Evolutionary conservation across 2,888 invertebrate species (phyloP).

Genomic region (Dysmachus trigonus): DNA sequence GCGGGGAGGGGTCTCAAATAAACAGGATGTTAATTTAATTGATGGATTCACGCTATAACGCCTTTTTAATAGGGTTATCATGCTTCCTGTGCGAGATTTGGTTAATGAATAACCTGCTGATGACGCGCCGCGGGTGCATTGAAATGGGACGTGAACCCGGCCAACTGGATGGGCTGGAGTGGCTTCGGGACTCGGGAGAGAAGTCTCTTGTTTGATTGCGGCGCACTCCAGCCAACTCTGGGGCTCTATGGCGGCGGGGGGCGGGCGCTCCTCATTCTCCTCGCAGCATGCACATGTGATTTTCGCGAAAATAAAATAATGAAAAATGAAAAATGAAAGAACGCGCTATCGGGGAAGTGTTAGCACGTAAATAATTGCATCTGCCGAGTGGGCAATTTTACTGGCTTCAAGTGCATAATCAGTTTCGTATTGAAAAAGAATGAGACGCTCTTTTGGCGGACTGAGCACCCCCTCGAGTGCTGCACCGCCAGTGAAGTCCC

Average conservation of each 20-base stretch:
- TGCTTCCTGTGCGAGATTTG: constrained; percentile 45
- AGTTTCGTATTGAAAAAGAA: constrained; percentile 32
- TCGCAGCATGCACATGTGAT: background rate
- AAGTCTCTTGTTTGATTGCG: constrained; percentile 19
- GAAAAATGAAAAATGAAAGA: background rate
- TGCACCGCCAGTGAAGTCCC: background rate
- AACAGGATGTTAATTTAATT: constrained; percentile 53
- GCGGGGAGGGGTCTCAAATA: constrained; percentile 8
- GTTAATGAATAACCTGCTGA: constrained; percentile 50
- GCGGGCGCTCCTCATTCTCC: no score
- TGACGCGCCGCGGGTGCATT: constrained; percentile 36
- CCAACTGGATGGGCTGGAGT: constrained; percentile 4
- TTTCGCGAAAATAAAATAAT: background rate
- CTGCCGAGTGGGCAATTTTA: constrained; percentile 12
- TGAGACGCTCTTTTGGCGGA: constrained; percentile 17
- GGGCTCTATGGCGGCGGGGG: background rate
- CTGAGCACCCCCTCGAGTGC: background rate
- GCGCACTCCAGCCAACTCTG: background rate
- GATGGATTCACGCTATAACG: constrained; percentile 54
- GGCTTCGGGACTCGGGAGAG: background rate
- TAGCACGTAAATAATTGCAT: constrained; percentile 40
- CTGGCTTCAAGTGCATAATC: constrained; percentile 34
- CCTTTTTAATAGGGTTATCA: constrained; percentile 55
- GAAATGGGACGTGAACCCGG: constrained; percentile 7
- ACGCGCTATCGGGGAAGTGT: constrained; percentile 33